Conservation (phyloP, 2,113 vertebrate genomes). For the Sisor rabdophorus region DNA sequence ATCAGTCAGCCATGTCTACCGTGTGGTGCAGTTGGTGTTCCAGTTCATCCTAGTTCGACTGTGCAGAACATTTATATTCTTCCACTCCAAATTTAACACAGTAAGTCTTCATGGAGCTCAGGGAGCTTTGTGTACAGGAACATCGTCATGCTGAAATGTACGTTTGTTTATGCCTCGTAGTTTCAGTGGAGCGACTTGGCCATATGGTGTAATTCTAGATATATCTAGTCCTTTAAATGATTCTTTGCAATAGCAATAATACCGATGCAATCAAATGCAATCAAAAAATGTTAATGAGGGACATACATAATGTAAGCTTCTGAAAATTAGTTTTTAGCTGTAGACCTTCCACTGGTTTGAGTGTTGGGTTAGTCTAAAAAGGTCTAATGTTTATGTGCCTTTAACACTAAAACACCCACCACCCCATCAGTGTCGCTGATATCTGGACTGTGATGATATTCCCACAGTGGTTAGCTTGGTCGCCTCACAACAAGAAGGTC, state of each 20-base stretch:
- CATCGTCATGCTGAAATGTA: too few species aligned
- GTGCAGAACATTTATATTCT: too few species aligned
- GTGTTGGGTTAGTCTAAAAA: not conserved
- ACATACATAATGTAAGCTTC: not conserved
- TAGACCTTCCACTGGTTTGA: not conserved
- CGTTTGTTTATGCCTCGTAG: too few species aligned
- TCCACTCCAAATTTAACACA: too few species aligned
- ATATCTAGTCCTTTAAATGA: not conserved
- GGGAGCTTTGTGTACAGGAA: too few species aligned
- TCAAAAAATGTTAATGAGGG: not conserved
- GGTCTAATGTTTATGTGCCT: not conserved
- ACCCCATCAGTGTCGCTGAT: not conserved
- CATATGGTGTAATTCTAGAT: not conserved
- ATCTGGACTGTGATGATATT: not conserved
- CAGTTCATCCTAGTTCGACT: too few species aligned
- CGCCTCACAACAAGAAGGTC: too few species aligned
- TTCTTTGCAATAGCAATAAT: not conserved
- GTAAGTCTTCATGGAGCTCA: too few species aligned
- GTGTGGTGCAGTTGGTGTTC: too few species aligned
- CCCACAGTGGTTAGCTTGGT: not conserved
- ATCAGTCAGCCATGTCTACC: too few species aligned
- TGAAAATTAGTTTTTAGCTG: not conserved
- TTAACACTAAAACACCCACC: not conserved
- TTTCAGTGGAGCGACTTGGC: too few species aligned
- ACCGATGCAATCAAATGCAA: too few species aligned